A percentile compares a stretch with the other conserved stretches of the same genome.
phyloP scores from a whole-genome alignment of 2,113 vertebrate genomes.

The Acrocephalus kingi region DNA sequence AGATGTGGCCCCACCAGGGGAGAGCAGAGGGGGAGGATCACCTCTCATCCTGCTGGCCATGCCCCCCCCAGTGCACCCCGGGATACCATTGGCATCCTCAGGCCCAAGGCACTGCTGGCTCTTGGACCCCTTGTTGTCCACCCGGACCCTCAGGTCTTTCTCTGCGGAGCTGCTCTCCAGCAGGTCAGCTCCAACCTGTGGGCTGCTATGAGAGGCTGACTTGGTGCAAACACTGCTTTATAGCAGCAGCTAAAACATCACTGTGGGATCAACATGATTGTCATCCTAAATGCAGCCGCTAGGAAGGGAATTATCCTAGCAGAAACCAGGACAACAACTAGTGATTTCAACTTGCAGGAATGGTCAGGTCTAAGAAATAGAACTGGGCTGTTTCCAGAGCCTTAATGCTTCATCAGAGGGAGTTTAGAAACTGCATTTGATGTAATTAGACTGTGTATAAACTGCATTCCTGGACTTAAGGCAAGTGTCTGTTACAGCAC shows the following conservation, averaged over 20 bases:
- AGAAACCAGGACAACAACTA: background rate
- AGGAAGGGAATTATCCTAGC: background rate
- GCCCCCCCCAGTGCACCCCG: fast-evolving
- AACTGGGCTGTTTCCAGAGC: background rate
- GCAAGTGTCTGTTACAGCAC: background rate
- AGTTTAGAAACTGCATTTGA: background rate
- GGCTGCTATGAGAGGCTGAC: background rate
- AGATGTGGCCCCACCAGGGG: background rate
- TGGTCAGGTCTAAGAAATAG: background rate
- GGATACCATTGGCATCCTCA: fast-evolving
- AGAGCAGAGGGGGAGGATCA: background rate
- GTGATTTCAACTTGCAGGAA: background rate
- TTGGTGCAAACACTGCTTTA: too few species aligned
- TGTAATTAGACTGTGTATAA: background rate
- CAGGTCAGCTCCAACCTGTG: background rate
- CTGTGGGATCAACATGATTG: background rate
- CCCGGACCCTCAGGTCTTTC: fast-evolving
- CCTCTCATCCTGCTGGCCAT: background rate
- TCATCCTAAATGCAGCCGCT: background rate
- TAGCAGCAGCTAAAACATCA: background rate
- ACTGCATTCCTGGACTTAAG: background rate
- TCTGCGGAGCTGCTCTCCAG: background rate
- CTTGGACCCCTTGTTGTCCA: background rate
- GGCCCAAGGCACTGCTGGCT: background rate
- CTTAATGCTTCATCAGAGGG: background rate